These are phyloP conservation scores for Falco rusticolus DNA, from an alignment of 2,797 vertebrate genomes.

Conservation along the genomic window DNA sequence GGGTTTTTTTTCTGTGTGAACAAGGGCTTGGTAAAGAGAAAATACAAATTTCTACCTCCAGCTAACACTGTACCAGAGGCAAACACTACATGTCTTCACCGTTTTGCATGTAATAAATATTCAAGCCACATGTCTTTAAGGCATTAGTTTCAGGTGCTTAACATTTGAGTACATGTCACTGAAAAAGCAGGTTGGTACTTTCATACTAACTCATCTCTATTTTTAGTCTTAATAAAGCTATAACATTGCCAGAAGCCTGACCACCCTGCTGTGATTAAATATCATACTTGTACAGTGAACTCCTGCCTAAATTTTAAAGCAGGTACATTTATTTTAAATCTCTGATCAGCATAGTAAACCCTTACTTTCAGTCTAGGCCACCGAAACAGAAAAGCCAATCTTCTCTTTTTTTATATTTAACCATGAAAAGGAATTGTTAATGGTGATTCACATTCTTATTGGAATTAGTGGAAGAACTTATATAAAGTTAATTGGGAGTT, in stretches of 20 bases:
- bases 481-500: not conserved
- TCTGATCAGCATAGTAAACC: not conserved
- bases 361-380: not conserved
- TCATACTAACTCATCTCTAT: slow-evolving; percentile 31
- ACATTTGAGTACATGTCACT: not conserved
- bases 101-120: slow-evolving; percentile 16
- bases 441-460: slow-evolving; percentile 60
- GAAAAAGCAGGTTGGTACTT: slow-evolving; percentile 38
- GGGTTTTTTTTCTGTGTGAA: not conserved
- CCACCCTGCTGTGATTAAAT: slow-evolving; percentile 57
- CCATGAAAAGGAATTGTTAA: slow-evolving; percentile 16
- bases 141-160: slow-evolving; percentile 28
- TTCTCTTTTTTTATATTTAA: slow-evolving; percentile 14
- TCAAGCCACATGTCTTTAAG: not conserved
- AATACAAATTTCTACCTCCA: not conserved
- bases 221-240: slow-evolving; percentile 41
- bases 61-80: not conserved
- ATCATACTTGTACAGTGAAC: slow-evolving; percentile 17
- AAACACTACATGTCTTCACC: not conserved
- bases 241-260: slow-evolving; percentile 15
- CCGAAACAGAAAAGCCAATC: slow-evolving; percentile 12
- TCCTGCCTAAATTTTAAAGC: slow-evolving; percentile 4
- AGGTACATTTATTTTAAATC: slow-evolving; percentile 35
- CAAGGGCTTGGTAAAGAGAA: not conserved
- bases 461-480: slow-evolving; percentile 17